phyloP scores from a whole-genome alignment of 30 jellyfish, hydroid and myxozoan genomes.

The Haliclystus octoradiatus region DNA sequence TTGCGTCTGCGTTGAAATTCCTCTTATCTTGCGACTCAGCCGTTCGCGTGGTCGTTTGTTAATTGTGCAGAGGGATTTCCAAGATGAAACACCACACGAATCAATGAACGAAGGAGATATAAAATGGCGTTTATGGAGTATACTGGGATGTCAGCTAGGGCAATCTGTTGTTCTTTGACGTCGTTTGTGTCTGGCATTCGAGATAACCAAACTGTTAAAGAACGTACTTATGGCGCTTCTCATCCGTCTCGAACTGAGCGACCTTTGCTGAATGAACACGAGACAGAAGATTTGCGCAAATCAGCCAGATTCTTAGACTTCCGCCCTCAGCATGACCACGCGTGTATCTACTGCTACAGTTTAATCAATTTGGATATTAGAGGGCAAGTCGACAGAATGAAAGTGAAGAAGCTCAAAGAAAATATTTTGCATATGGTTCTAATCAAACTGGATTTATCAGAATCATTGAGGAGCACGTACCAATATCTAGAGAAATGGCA shows the following conservation, averaged over 20 bases:
- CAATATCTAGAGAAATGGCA: neutral
- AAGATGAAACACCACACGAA: too few species aligned
- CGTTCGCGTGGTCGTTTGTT: too few species aligned
- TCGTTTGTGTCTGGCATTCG: neutral
- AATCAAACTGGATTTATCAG: neutral
- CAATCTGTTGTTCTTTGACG: neutral
- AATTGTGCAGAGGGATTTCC: too few species aligned
- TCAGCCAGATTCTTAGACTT: neutral
- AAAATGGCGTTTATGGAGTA: neutral
- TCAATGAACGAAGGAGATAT: too few species aligned
- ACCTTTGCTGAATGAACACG: neutral
- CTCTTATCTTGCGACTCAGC: too few species aligned
- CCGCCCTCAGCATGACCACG: neutral
- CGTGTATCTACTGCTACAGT: neutral
- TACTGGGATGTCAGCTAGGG: neutral
- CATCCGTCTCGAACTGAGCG: neutral
- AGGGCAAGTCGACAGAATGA: neutral
- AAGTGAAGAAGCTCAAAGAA: neutral
- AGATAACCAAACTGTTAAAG: neutral
- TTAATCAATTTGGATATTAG: neutral
- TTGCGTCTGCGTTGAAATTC: too few species aligned
- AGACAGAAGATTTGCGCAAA: neutral
- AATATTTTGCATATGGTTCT: too few species aligned
- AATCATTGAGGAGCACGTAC: neutral
- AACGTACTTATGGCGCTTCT: neutral